Base-by-base conservation (phyloP, 2,797 vertebrate species). In the Pipistrellus pipistrellus region DNA sequence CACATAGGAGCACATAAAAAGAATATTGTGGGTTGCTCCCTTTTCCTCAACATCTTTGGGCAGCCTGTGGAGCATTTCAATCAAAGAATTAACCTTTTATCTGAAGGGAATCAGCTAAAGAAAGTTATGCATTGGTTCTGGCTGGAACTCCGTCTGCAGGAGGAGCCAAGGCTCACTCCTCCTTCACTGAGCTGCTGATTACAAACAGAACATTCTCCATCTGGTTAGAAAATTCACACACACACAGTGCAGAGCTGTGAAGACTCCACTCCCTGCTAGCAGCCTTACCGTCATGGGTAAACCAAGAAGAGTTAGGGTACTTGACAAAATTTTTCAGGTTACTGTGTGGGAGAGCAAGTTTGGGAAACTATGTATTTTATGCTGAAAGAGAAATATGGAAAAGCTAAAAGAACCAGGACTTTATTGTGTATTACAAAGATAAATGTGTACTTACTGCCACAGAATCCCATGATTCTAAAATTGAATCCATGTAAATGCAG, bases 401-500 rank as follows among this genome's bases (percentile, higher is more conserved):
- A 85, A 85, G 88, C 51, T 38, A 46, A 23, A 75, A 92, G 55
- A 84, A 53, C 32, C 59, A 30, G 25, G 17, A 69, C 64, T 66
- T 82, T 48, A 10, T 38, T 41, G 4, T 41, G 15, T 57, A 66
- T 72, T 90, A 59, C 12, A 76, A 73, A 93, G 62, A 53, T 23
- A 78, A 81, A 83, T 38, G 87, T 84, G 27, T 38, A 44, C 75
- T 90, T 82, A 41, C 20, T 72, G 21, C 32, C 55, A 91, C 23
- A 90, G 77, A 93, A 88, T 35, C 13, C 44, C n/a, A 53, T 38
- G 13, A 46, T 88, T 72, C 62, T 92, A 88, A 71, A 78, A 41
- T 32, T 46, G 21, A 15, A 62, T 35, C 46, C 35, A 51, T 32
- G 32, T 72, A 38, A 92, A 64, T 46, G 69, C 4, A 23, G n/a